Base-by-base conservation (phyloP, 2,113 vertebrate species). In the Gymnarchus niloticus region DNA sequence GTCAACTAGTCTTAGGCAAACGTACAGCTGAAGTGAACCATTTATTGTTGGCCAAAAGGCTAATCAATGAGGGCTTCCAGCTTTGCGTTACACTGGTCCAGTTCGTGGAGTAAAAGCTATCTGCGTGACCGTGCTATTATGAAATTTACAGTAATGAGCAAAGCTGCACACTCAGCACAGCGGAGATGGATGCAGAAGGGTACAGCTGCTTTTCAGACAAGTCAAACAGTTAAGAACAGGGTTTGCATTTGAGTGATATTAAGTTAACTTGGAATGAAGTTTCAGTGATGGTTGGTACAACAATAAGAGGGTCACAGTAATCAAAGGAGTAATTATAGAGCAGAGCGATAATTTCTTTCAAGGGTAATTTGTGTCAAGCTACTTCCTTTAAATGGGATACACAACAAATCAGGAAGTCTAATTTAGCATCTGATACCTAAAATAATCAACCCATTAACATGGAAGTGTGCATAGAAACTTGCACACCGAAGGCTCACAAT, bases 351-450 rank as follows among this genome's bases (percentile, higher is more conserved):
- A 59, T 59, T 83, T 83, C 28, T 83, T 54, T 46, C 82, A 57
- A 23, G 82, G 44, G 33, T 83, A 44, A 83, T 83, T 83, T 83
- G 52, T 83, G 56, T 83, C 52, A 83, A 46, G 52, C 23, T 41
- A 17, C 54, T 51, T 83, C 56, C 52, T 83, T 57, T 44, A 54
- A 83, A 59, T 12, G 17, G 56, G 56, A 46, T 33, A 56, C 28
- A 44, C n/a, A 83, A 52, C 33, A 83, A n/a, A 41, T 59, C 56
- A 83, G 17, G 23, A 57, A 59, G 56, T 28, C 7, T 83, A 83
- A 83, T 59, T 33, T 25, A 83, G 59, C 52, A 46, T 83, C 33
- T 37, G 37, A 59, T 83, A 51, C 21, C 52, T 56, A 21, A 23
- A 37, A 59, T 46, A 59, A 54, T 33, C 33, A 44, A 28, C 37